Base-by-base conservation (phyloP, 2,113 vertebrate species). In the Epinephelus fuscoguttatus region DNA sequence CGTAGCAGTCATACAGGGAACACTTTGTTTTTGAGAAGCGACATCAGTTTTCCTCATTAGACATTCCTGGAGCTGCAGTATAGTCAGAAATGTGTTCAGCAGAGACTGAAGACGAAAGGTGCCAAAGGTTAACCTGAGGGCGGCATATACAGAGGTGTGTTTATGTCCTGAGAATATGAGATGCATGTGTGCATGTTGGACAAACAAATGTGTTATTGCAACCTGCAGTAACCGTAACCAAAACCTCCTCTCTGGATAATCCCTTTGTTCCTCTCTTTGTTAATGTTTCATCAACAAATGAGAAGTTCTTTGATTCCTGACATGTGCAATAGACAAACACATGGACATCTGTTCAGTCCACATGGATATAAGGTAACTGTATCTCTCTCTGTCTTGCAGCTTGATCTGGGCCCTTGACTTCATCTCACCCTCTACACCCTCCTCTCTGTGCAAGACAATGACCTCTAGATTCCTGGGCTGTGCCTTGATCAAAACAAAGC, bases 31-130 rank as follows among this genome's bases (percentile, higher is more conserved):
- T 50, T 23, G 13, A 57, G 63, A 60, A 27, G 69, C 25, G 23
- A 37, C 86, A 82, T 61, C 27, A n/a, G 89, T 77, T 91, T 87
- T 80, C 72, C 63, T 71, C 83, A 85, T 88, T 33, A 85, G 57
- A 83, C 82, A 83, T 84, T 88, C 84, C 70, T 80, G 67, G 50
- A 85, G 14, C 63, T 75, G 67, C 55, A 64, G 52, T 9, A n/a
- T 17, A 61, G 49, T 57, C 71, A 56, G 21, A 80, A 66, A 88
- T 86, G 80, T 17, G 8, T 88, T 86, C 66, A 86, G 8, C 84
- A 84, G 81, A 80, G 66, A 67, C 50, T 19, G 68, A 60, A 60
- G 13, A 23, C 56, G 18, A 64, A 15, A 18, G 19, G 57, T 59
- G 62, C 74, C 61, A 64, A 69, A 50, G 23, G 45, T 71, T 42